A percentile compares a stretch with the other conserved stretches of the same genome.
phyloP scores from a whole-genome alignment of 2,113 vertebrate species.

The Myiopsitta monachus region DNA sequence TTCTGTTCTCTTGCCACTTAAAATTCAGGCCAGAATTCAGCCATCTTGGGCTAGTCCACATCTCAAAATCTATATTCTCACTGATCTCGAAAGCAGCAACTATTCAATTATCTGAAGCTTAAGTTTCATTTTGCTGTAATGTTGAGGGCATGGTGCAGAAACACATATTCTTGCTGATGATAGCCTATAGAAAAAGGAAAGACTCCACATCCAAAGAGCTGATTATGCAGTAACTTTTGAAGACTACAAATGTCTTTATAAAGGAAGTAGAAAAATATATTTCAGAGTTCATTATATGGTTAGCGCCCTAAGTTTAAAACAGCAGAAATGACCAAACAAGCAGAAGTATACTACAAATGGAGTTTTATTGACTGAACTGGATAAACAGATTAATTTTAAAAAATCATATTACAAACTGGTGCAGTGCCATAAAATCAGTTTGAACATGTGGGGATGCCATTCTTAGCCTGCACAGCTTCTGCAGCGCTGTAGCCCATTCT shows the following conservation, averaged over 20 bases:
- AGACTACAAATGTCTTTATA: background rate
- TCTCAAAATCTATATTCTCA: background rate
- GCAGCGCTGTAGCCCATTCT: conserved; percentile 94
- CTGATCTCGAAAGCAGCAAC: background rate
- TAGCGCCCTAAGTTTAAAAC: background rate
- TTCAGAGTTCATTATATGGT: background rate
- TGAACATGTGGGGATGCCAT: background rate
- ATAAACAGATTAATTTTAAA: conserved; percentile 45
- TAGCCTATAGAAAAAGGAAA: background rate
- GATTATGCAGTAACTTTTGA: accelerated
- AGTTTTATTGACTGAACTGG: conserved; percentile 68
- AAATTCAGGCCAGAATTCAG: background rate
- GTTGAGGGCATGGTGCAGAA: background rate
- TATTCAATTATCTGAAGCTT: background rate
- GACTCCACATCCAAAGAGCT: background rate
- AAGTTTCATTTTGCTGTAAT: background rate
- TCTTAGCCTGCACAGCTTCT: conserved; percentile 79
- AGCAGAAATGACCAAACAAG: background rate
- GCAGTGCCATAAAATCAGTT: conserved; percentile 34
- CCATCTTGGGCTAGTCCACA: background rate
- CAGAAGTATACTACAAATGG: conserved; percentile 62
- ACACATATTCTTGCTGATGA: background rate
- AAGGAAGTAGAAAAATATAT: background rate
- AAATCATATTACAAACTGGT: conserved; percentile 66
- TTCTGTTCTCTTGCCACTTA: background rate